A percentile compares a stretch with the other conserved stretches of the same genome.
Evolutionary conservation across 2,888 invertebrate genomes (phyloP).

Genomic region (Caradrina clavipalpis): DNA sequence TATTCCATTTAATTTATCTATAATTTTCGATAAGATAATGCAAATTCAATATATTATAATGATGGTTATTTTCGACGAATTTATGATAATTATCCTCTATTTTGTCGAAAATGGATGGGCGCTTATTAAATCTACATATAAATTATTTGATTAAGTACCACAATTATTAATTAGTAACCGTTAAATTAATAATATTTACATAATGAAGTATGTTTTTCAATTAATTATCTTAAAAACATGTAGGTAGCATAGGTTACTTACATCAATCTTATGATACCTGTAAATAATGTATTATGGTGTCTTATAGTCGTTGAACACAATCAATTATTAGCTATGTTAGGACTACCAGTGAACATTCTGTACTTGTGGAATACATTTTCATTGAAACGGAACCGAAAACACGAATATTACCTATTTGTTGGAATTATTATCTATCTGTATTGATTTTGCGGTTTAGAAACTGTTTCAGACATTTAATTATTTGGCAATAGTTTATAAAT

Average conservation of each 20-base stretch:
- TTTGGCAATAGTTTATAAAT: no score
- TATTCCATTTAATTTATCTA: conserved; percentile 1
- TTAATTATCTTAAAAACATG: conserved; percentile 5
- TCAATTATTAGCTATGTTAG: not conserved
- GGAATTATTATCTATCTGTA: conserved; percentile 8
- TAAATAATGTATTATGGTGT: not conserved
- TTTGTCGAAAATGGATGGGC: not conserved
- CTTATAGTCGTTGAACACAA: not conserved
- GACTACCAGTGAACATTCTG: no score
- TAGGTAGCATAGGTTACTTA: not conserved
- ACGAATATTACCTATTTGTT: not conserved
- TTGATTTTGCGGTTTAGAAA: not conserved
- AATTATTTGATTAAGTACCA: conserved; percentile 31
- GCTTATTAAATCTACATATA: conserved; percentile 23
- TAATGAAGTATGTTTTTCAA: conserved; percentile 21
- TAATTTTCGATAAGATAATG: conserved; percentile 16
- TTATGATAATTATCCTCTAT: conserved; percentile 12
- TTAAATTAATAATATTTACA: conserved; percentile 26
- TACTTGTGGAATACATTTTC: no score
- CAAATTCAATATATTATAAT: conserved; percentile 14
- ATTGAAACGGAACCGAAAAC: no score
- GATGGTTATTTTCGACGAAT: not conserved
- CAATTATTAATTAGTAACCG: conserved; percentile 40
- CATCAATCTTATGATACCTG: no score
- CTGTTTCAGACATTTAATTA: not conserved